Conservation (phyloP, 1,140 invertebrate genomes). For the Drosophila elegans region DNA sequence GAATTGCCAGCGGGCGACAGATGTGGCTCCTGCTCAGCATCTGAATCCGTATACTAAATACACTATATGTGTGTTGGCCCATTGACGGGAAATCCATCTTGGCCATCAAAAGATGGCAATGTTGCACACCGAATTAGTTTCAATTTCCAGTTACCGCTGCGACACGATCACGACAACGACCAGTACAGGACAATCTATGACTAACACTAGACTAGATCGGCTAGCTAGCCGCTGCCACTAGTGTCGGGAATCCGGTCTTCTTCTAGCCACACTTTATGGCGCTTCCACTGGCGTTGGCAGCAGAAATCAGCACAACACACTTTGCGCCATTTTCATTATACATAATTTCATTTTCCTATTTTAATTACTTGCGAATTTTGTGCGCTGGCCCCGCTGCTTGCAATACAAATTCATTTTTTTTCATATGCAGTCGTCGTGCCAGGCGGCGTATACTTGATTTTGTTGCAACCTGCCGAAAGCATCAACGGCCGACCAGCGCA, state of each 20-base stretch:
- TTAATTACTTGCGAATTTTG: slow-evolving; percentile 77
- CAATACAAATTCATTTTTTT: slow-evolving; percentile 58
- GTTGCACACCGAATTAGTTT: not conserved
- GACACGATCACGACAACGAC: slow-evolving; percentile 48
- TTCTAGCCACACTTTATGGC: slow-evolving; percentile 53
- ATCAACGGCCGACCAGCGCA: slow-evolving; percentile 25
- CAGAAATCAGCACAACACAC: slow-evolving; percentile 49
- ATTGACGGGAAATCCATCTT: slow-evolving; percentile 33
- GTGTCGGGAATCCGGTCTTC: slow-evolving; percentile 43
- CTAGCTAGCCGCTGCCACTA: slow-evolving; percentile 61
- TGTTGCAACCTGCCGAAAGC: slow-evolving; percentile 48
- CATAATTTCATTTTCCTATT: slow-evolving; percentile 67
- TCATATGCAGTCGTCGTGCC: slow-evolving; percentile 49
- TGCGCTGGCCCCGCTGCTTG: slow-evolving; percentile 20
- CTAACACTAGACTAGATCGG: slow-evolving; percentile 61
- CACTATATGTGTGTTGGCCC: slow-evolving; percentile 1
- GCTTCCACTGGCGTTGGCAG: slow-evolving; percentile 57
- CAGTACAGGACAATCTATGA: slow-evolving; percentile 64
- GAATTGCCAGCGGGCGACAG: slow-evolving; percentile 44
- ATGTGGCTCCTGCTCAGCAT: slow-evolving; percentile 10
- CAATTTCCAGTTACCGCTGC: slow-evolving; percentile 39
- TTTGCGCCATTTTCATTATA: slow-evolving; percentile 53
- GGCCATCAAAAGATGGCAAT: slow-evolving; percentile 10
- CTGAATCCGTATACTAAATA: slow-evolving; percentile 2
- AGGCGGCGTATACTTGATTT: slow-evolving; percentile 64